Conservation (phyloP, 2,888 invertebrate genomes). For the Lathronympha strigana region DNA sequence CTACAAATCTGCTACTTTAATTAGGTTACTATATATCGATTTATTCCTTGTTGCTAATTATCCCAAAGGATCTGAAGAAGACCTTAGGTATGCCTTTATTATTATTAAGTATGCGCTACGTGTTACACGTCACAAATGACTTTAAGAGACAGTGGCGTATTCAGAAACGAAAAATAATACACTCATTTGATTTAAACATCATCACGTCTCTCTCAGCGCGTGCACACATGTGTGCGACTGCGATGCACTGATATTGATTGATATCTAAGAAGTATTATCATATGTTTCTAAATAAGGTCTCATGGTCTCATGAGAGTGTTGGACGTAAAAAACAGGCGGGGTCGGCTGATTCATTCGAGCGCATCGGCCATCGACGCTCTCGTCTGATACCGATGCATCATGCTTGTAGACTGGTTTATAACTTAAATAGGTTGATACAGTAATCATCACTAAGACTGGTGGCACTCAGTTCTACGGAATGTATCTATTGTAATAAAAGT, state of each 20-base stretch:
- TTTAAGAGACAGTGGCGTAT: not conserved
- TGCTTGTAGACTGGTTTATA: slow-evolving; percentile 5
- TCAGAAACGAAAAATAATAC: not conserved
- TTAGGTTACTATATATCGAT: too few relatives aligned
- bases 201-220: not conserved
- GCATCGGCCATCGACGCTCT: slow-evolving; percentile 52
- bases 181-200: not conserved
- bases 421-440: not conserved
- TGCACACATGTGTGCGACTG: not conserved
- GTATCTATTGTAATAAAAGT: not conserved
- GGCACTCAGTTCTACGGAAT: not conserved
- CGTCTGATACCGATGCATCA: slow-evolving; percentile 16
- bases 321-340: slow-evolving; percentile 26
- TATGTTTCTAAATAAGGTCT: not conserved
- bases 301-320: slow-evolving; percentile 7
- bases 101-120: too few relatives aligned
- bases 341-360: slow-evolving; percentile 67
- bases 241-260: not conserved
- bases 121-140: not conserved
- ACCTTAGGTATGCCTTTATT: too few relatives aligned
- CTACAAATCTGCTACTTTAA: too few relatives aligned
- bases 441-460: not conserved
- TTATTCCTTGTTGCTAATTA: too few relatives aligned
- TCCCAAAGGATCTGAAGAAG: too few relatives aligned
- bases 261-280: not conserved